phyloP scores from a whole-genome alignment of 2,797 vertebrate species.

The Phalloptychus januarius region DNA sequence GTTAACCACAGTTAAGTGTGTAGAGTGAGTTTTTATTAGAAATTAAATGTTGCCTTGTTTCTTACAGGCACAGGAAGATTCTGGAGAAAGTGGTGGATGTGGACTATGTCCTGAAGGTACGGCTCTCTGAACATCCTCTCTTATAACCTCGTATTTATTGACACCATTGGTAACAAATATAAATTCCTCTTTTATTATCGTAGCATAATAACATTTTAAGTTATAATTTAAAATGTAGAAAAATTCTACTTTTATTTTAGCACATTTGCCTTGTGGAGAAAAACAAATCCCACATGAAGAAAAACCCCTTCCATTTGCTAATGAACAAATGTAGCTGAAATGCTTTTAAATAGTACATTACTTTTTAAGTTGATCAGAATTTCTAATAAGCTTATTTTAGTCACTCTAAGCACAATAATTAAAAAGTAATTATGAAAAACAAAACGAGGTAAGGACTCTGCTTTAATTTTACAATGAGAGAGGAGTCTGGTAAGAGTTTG shows the following conservation, averaged over 20 bases:
- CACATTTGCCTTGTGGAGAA: not conserved
- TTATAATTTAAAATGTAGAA: not conserved
- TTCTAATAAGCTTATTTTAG: not conserved
- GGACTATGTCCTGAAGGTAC: constrained; percentile 83
- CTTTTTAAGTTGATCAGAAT: not conserved
- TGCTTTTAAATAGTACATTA: not conserved
- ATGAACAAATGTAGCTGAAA: not conserved
- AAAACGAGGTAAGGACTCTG: not conserved
- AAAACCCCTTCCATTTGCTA: not conserved
- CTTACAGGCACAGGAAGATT: constrained; percentile 80
- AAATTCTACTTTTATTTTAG: not conserved
- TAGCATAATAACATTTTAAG: not conserved
- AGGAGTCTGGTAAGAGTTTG: not conserved
- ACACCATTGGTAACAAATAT: not conserved
- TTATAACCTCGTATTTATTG: not conserved
- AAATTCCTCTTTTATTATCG: not conserved
- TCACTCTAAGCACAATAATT: not conserved
- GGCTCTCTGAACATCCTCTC: not conserved
- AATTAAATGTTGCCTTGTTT: fast-evolving
- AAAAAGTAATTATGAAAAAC: not conserved
- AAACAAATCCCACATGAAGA: not conserved
- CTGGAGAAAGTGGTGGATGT: constrained; percentile 82
- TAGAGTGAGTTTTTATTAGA: not conserved
- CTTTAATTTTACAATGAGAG: not conserved
- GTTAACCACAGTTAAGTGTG: fast-evolving